Conservation (phyloP, 1,140 invertebrate species). For the Drosophila malerkotliana region DNA sequence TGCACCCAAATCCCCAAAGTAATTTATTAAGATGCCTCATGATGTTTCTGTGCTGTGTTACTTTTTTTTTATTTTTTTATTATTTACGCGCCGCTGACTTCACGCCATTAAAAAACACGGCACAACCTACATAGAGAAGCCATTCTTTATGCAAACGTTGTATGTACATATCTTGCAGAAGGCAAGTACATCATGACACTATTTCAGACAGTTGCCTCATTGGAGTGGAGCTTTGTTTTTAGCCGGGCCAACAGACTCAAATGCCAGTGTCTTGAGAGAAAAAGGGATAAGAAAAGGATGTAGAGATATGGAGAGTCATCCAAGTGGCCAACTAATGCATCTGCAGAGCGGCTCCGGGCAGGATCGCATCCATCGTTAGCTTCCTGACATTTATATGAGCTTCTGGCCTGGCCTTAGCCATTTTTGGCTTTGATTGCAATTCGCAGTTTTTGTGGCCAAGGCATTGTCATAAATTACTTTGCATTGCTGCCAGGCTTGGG, state of each 20-base stretch:
- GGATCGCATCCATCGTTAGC: constrained; percentile 72
- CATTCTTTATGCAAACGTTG: constrained; percentile 67
- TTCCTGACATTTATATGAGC: constrained; percentile 76
- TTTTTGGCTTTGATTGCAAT: constrained; percentile 76
- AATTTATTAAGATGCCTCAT: constrained; percentile 84
- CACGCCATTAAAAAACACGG: constrained; percentile 75
- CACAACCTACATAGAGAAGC: constrained; percentile 54
- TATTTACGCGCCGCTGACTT: constrained; percentile 79
- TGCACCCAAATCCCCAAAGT: constrained; percentile 83
- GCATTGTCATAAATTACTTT: constrained; percentile 78
- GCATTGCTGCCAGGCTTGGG: constrained; percentile 37
- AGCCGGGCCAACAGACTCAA: constrained; percentile 16
- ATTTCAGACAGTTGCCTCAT: constrained; percentile 50
- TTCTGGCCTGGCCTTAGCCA: constrained; percentile 70
- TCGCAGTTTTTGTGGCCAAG: constrained; percentile 75
- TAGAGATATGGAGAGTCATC: constrained; percentile 12
- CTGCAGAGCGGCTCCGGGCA: constrained; percentile 36
- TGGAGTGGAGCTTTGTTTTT: constrained; percentile 56
- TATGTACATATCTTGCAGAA: constrained; percentile 15
- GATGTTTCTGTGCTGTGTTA: constrained; percentile 51
- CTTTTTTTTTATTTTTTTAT: constrained; percentile 15
- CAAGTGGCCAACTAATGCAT: constrained; percentile 60
- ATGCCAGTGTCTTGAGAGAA: constrained; percentile 30
- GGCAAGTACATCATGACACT: constrained; percentile 38
- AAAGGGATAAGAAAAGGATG: background rate